Conservation (phyloP, 2,888 invertebrate genomes). For the Seladonia tumulorum region DNA sequence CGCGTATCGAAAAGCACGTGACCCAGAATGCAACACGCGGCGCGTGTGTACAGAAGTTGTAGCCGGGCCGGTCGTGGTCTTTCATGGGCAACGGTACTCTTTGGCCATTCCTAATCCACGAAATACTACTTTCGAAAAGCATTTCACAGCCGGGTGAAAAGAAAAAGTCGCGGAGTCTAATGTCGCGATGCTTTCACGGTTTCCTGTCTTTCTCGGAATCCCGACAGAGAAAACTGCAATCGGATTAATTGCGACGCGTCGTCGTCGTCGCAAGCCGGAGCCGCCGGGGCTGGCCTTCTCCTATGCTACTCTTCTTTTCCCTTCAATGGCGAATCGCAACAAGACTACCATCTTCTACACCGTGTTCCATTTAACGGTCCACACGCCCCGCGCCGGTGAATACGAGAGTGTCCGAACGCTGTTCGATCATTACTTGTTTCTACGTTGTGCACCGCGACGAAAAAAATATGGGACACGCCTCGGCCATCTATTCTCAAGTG, state of each 20-base stretch:
- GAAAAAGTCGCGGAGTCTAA: constrained; percentile 44
- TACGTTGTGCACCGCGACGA: background rate
- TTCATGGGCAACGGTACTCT: constrained; percentile 67
- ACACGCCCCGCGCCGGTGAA: background rate
- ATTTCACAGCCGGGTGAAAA: constrained; percentile 51
- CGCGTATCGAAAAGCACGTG: constrained; percentile 73
- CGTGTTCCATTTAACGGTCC: background rate
- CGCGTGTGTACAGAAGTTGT: constrained; percentile 17
- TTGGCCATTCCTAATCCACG: constrained; percentile 64
- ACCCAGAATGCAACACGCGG: constrained; percentile 76
- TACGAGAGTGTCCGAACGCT: background rate
- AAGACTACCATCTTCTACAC: background rate
- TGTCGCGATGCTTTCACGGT: constrained; percentile 52
- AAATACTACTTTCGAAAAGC: constrained; percentile 68
- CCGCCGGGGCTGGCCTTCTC: constrained; percentile 6
- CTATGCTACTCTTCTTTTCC: constrained; percentile 1
- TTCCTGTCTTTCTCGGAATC: constrained; percentile 30
- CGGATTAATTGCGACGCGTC: constrained; percentile 34
- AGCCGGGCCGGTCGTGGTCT: constrained; percentile 35
- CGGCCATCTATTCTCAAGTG: background rate
- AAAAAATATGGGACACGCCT: background rate
- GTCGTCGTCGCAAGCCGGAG: background rate
- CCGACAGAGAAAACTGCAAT: constrained; percentile 42
- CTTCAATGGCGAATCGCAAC: background rate
- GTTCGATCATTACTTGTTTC: background rate